These are phyloP conservation scores for Cephalopachus bancanus DNA, from an alignment of 2,797 vertebrate species.

Conservation along the genomic window DNA sequence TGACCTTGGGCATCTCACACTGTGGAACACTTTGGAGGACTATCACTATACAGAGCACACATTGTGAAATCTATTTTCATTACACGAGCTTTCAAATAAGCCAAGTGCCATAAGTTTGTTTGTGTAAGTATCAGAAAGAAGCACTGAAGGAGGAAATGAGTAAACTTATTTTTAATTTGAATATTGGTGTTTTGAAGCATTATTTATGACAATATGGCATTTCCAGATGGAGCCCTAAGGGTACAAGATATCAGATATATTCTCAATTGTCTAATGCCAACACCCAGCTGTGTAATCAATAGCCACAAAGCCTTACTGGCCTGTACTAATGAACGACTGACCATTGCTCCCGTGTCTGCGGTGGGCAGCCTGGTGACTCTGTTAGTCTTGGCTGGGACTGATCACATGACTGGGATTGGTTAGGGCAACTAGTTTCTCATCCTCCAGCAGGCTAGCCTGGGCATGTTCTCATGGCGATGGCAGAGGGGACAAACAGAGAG, in stretches of 20 bases:
- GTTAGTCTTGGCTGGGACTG: background rate
- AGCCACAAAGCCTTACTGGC: background rate
- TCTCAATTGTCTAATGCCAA: background rate
- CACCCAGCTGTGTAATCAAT: background rate
- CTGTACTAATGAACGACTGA: background rate
- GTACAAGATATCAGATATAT: background rate
- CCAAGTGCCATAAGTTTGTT: background rate
- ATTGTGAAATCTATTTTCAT: background rate
- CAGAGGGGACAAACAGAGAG: background rate
- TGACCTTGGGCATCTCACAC: background rate
- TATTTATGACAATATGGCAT: background rate
- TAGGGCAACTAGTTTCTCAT: background rate
- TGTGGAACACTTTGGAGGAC: background rate
- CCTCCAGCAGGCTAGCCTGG: background rate
- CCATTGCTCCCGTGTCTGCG: background rate
- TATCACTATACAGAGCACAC: rapidly evolving
- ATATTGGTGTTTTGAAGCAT: background rate
- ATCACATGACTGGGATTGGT: background rate
- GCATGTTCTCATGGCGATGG: background rate
- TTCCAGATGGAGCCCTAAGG: background rate
- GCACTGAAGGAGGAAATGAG: background rate
- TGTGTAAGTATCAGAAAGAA: background rate
- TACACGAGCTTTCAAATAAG: background rate
- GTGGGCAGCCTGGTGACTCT: background rate
- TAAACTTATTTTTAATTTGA: background rate